These are phyloP conservation scores for Whitmania pigra DNA, from an alignment of 1,140 invertebrate genomes.

Conservation along the genomic window DNA sequence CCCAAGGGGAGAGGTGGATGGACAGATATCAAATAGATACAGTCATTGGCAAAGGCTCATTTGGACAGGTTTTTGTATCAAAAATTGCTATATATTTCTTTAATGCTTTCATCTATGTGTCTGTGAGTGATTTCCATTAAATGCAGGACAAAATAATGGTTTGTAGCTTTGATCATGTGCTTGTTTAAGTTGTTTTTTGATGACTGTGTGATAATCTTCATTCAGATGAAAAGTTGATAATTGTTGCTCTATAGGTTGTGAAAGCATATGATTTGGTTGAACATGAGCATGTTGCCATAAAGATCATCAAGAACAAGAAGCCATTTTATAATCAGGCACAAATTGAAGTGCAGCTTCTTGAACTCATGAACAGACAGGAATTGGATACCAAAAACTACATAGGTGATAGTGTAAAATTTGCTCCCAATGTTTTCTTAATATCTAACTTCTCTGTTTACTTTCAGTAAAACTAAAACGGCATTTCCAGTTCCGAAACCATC, in stretches of 20 bases:
- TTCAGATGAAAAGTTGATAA: slow-evolving; percentile 51
- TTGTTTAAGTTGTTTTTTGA: no score
- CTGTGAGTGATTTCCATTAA: no score
- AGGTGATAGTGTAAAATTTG: background rate
- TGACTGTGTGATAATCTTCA: no score
- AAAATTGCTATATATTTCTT: background rate
- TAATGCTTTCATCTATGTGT: no score
- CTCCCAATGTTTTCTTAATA: background rate
- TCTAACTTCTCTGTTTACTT: background rate
- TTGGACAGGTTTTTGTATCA: slow-evolving; percentile 61
- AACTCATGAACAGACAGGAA: slow-evolving; percentile 52
- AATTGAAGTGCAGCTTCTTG: slow-evolving; percentile 99
- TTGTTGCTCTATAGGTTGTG: slow-evolving; percentile 56
- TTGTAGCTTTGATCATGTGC: no score
- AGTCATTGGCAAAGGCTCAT: slow-evolving; percentile 92
- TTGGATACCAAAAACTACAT: slow-evolving; percentile 12
- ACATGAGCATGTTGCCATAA: slow-evolving; percentile 95
- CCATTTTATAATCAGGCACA: slow-evolving; percentile 99
- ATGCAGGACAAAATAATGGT: no score
- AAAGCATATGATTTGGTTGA: slow-evolving; percentile 96
- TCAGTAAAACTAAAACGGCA: slow-evolving; percentile 60
- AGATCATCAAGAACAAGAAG: slow-evolving; percentile 99
- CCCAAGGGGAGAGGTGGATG: slow-evolving; percentile 94
- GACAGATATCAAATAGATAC: slow-evolving; percentile 98
- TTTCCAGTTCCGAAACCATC: slow-evolving; percentile 78